These are phyloP conservation scores for Acipenser ruthenus DNA, from an alignment of 2,797 vertebrate genomes.

Conservation along the genomic window DNA sequence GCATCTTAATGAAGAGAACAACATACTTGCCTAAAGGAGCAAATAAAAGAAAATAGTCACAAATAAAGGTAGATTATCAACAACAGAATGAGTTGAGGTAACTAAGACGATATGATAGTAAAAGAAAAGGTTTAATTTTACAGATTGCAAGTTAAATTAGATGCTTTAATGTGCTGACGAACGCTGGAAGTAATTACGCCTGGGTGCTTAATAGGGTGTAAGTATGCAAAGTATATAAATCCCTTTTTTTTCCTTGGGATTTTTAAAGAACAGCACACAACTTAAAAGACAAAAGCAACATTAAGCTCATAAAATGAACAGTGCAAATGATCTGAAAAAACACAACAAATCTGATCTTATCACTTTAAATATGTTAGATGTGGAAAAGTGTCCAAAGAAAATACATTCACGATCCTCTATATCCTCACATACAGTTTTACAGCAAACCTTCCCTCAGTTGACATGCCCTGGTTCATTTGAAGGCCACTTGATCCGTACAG, in stretches of 20 bases:
- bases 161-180: constrained; percentile 75
- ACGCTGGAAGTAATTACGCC: constrained; percentile 88
- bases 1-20: constrained; percentile 29
- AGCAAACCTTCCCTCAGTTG: constrained; percentile 52
- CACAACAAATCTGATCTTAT: constrained; percentile 54
- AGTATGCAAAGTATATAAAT: constrained; percentile 89
- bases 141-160: constrained; percentile 80
- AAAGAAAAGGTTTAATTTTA: constrained; percentile 84
- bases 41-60: constrained; percentile 60
- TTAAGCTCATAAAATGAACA: constrained; percentile 67
- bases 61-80: constrained; percentile 69
- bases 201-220: constrained; percentile 86
- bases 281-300: constrained; percentile 62
- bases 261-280: constrained; percentile 79
- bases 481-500: constrained; percentile 48
- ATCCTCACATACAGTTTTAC: constrained; percentile 50
- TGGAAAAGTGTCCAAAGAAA: constrained; percentile 50
- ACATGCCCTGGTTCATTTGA: constrained; percentile 54
- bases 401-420: constrained; percentile 48
- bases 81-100: constrained; percentile 64
- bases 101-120: constrained; percentile 60
- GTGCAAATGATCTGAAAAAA: constrained; percentile 63
- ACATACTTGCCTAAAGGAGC: constrained; percentile 62
- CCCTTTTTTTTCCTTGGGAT: constrained; percentile 74
- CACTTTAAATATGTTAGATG: constrained; percentile 37